Conservation (phyloP, 2,888 invertebrate species). For the Lasius platythorax region DNA sequence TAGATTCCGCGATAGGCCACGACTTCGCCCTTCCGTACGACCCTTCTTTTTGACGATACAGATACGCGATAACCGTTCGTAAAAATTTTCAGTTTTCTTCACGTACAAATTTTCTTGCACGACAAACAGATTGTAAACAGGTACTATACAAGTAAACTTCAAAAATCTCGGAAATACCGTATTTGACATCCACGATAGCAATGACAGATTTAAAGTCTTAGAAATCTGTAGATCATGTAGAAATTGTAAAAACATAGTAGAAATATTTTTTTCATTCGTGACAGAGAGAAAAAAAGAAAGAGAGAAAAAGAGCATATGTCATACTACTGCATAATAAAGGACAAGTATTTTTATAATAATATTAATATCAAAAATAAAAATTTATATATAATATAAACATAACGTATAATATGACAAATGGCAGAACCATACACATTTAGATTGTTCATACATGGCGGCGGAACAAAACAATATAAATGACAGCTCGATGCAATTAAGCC, state of each 20-base stretch:
- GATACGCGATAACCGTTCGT: conserved; percentile 19
- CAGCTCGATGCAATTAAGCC: conserved; percentile 57
- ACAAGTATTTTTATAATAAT: background rate
- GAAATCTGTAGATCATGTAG: background rate
- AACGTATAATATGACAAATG: background rate
- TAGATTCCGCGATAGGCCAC: conserved; percentile 51
- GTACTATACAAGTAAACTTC: background rate
- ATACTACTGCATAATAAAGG: background rate
- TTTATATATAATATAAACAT: background rate
- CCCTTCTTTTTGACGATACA: conserved; percentile 9
- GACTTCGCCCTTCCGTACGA: conserved; percentile 28
- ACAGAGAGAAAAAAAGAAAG: background rate
- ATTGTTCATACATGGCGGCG: conserved; percentile 31
- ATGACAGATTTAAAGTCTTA: background rate
- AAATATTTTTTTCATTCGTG: background rate
- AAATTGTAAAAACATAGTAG: background rate
- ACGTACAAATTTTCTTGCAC: conserved; percentile 6
- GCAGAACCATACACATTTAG: background rate
- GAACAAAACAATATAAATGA: conserved; percentile 10
- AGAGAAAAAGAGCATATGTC: background rate
- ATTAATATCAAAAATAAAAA: background rate
- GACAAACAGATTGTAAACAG: background rate
- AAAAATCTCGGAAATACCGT: conserved; percentile 22
- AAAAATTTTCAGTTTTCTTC: conserved; percentile 13
- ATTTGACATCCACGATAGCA: background rate